Evolutionary conservation across 2,888 invertebrate genomes (phyloP).

Genomic region (Andrena fulva): DNA sequence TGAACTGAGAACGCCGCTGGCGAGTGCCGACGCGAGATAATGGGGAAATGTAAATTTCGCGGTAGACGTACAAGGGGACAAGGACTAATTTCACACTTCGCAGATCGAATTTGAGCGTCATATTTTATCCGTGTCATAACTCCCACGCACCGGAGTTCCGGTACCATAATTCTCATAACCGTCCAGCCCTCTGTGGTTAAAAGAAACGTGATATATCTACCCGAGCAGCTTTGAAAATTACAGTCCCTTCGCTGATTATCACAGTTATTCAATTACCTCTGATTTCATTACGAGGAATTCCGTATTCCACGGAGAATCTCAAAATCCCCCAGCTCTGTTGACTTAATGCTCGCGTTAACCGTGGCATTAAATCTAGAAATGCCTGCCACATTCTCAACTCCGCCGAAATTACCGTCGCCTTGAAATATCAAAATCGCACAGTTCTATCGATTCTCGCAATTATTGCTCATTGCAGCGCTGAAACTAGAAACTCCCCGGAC

Average conservation of each 20-base stretch:
- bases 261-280: neutral
- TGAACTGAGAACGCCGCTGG: neutral
- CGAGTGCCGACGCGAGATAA: conserved; percentile 33
- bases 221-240: neutral
- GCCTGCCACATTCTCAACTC: neutral
- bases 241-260: neutral
- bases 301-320: neutral
- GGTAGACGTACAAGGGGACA: conserved; percentile 28
- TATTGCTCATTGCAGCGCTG: conserved; percentile 18
- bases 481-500: conserved; percentile 11
- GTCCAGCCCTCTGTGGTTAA: neutral
- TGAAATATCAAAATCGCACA: conserved; percentile 19
- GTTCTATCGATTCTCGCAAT: conserved; percentile 20
- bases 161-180: conserved; percentile 10
- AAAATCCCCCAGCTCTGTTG: neutral
- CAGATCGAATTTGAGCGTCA: conserved; percentile 48
- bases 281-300: neutral
- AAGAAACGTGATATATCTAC: neutral
- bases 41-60: conserved; percentile 54
- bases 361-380: conserved; percentile 7
- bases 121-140: conserved; percentile 44
- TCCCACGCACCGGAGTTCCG: neutral
- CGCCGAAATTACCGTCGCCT: neutral
- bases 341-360: conserved; percentile 13
- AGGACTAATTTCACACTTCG: conserved; percentile 64